These are phyloP conservation scores for Antitype chi DNA, from an alignment of 2,888 invertebrate genomes.

Conservation along the genomic window DNA sequence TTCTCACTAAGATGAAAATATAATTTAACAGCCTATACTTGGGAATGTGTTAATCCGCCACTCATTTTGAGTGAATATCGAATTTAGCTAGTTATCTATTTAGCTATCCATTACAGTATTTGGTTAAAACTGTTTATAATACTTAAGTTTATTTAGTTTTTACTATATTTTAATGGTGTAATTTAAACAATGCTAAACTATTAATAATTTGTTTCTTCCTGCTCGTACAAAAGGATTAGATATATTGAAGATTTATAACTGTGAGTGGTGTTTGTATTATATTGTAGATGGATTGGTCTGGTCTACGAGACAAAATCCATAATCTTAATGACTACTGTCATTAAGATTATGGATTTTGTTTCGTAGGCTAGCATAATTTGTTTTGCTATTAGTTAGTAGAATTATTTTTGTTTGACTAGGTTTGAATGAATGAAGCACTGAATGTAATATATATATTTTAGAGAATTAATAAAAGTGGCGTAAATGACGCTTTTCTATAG, in stretches of 20 bases:
- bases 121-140: not conserved
- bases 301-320: not conserved
- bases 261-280: slow-evolving; percentile 54
- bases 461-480: not conserved
- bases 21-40: too few relatives aligned
- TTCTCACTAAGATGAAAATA: too few relatives aligned
- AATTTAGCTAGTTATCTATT: not conserved
- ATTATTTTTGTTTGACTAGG: not conserved
- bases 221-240: slow-evolving; percentile 62
- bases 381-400: too few relatives aligned
- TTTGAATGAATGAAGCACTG: not conserved
- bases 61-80: not conserved
- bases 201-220: slow-evolving; percentile 39
- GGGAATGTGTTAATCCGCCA: too few relatives aligned
- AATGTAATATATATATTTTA: not conserved
- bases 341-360: not conserved
- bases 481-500: not conserved
- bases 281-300: slow-evolving; percentile 12
- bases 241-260: slow-evolving; percentile 67
- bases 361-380: too few relatives aligned
- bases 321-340: not conserved
- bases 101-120: not conserved
- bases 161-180: not conserved
- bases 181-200: not conserved
- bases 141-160: not conserved